Evolutionary conservation across 2,888 invertebrate species (phyloP).

Genomic region (Lasioglossum pauxillum): DNA sequence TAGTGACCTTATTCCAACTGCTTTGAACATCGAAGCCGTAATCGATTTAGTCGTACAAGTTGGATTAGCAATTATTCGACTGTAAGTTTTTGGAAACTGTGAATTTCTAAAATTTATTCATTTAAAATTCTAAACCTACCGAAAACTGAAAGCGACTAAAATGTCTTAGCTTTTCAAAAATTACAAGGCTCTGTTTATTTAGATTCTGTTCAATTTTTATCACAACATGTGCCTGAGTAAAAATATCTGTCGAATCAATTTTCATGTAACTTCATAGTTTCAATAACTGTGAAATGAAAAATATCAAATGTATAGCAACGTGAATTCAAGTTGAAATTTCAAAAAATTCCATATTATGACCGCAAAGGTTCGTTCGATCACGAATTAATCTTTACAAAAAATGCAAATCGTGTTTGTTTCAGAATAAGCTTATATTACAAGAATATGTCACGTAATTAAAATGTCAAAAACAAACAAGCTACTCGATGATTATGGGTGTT

Average conservation of each 20-base stretch:
- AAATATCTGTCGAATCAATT: too few relatives aligned
- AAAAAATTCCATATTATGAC: neutral
- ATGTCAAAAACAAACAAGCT: neutral
- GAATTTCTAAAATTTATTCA: neutral
- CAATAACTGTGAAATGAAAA: too few relatives aligned
- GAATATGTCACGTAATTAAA: neutral
- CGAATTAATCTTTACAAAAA: neutral
- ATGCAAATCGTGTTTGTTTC: too few relatives aligned
- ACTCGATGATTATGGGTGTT: neutral
- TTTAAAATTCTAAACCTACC: neutral
- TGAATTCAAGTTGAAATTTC: neutral
- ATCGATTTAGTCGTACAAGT: neutral
- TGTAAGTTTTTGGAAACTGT: neutral
- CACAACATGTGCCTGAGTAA: too few relatives aligned
- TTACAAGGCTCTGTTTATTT: too few relatives aligned
- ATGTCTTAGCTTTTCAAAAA: too few relatives aligned
- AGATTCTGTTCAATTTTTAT: too few relatives aligned
- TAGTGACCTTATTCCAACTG: slow-evolving; percentile 4
- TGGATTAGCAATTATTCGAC: neutral
- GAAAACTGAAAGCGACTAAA: too few relatives aligned
- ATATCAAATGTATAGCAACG: neutral
- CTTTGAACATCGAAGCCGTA: slow-evolving; percentile 30
- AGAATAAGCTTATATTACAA: too few relatives aligned
- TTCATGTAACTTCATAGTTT: too few relatives aligned
- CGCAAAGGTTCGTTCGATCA: neutral